Percentiles rank a stretch among this genome's conserved stretches.
Evolutionary conservation across 2,797 vertebrate species (phyloP).

Genomic region (Diglossa cyanea): DNA sequence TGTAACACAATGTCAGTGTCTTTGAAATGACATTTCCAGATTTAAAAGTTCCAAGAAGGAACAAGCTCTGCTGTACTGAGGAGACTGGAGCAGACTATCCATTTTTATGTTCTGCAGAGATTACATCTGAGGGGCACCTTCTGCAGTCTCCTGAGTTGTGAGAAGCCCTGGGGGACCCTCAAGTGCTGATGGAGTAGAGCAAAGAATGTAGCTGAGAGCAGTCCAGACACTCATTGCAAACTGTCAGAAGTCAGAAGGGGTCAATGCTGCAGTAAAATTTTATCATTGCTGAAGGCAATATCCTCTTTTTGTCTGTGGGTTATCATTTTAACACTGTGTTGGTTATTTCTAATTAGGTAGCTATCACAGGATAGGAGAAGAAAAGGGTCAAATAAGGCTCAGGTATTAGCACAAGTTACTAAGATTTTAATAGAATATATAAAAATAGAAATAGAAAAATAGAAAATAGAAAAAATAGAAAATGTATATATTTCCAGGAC

Average conservation of each 20-base stretch:
- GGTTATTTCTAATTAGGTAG: neutral
- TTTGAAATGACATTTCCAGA: neutral
- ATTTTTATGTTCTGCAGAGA: neutral
- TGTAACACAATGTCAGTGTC: neutral
- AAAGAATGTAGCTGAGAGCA: neutral
- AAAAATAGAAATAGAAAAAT: neutral
- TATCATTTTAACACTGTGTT: neutral
- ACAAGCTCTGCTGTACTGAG: neutral
- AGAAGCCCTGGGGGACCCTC: neutral
- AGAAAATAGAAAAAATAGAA: neutral
- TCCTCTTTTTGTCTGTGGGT: neutral
- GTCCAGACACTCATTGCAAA: neutral
- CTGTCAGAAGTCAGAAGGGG: neutral
- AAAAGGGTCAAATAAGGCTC: neutral
- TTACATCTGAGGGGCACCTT: neutral
- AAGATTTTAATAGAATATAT: neutral
- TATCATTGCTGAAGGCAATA: neutral
- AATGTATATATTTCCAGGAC: neutral
- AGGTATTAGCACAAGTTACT: neutral
- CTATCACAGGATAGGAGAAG: neutral
- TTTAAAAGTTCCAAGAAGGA: neutral
- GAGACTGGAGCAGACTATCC: neutral
- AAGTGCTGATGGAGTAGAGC: neutral
- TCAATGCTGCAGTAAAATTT: neutral
- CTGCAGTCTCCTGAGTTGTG: neutral